These are phyloP conservation scores for Dioctria rufipes DNA, from an alignment of 2,888 invertebrate genomes.

Conservation along the genomic window DNA sequence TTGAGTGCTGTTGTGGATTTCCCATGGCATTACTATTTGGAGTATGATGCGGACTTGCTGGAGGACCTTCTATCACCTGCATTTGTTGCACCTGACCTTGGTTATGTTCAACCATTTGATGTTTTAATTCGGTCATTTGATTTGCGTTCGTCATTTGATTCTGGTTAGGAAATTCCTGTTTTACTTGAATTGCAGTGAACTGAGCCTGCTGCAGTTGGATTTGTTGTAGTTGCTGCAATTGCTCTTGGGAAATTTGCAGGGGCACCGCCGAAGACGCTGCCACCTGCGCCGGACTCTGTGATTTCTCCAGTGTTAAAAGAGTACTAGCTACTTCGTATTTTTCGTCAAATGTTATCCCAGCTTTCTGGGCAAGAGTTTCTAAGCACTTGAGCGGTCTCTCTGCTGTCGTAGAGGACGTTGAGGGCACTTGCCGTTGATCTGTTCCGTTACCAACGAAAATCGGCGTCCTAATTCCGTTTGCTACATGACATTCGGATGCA, in stretches of 20 bases:
- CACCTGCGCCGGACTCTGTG: slow-evolving; percentile 73
- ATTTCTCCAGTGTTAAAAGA: slow-evolving; percentile 77
- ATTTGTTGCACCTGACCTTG: slow-evolving; percentile 72
- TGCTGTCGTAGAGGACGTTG: slow-evolving; percentile 54
- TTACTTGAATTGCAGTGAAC: slow-evolving; percentile 70
- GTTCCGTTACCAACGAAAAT: neutral
- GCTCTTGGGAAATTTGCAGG: slow-evolving; percentile 71
- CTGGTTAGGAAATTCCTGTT: slow-evolving; percentile 70
- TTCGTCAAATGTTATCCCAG: slow-evolving; percentile 82
- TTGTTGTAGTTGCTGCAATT: slow-evolving; percentile 76
- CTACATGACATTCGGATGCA: slow-evolving; percentile 19
- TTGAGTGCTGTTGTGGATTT: slow-evolving; percentile 72
- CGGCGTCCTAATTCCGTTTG: neutral
- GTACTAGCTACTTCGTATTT: slow-evolving; percentile 82
- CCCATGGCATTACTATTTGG: slow-evolving; percentile 66
- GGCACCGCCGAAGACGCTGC: slow-evolving; percentile 68
- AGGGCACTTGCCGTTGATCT: slow-evolving; percentile 2
- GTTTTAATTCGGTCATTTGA: slow-evolving; percentile 65
- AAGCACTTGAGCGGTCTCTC: slow-evolving; percentile 78
- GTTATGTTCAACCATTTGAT: slow-evolving; percentile 71
- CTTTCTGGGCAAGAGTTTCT: slow-evolving; percentile 82
- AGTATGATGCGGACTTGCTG: slow-evolving; percentile 72
- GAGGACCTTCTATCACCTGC: slow-evolving; percentile 70
- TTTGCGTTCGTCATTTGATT: slow-evolving; percentile 59
- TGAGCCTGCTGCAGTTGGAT: slow-evolving; percentile 76